Percentiles rank a stretch among this genome's conserved stretches.
Conservation (phyloP, 2,113 vertebrate genomes). For the Sterrhoptilus dennistouni region DNA sequence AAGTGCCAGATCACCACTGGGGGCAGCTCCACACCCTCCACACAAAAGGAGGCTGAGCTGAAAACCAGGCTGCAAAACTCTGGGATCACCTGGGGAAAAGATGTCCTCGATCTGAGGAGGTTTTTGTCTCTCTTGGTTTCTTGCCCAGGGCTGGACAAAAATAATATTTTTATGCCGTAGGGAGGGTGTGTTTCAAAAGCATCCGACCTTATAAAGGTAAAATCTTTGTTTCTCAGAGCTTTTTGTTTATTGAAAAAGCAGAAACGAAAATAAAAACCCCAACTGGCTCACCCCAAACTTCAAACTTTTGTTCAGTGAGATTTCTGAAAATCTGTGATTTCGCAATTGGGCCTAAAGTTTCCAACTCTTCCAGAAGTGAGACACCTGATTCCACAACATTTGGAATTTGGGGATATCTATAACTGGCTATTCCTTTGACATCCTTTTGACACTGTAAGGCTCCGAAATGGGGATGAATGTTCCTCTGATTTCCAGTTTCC, state of each 20-base stretch:
- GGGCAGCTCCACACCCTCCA: neutral
- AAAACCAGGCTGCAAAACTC: neutral
- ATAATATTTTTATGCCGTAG: fast-evolving
- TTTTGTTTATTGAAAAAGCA: neutral
- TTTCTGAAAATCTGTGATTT: neutral
- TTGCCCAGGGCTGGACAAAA: neutral
- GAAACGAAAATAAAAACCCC: neutral
- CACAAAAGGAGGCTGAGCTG: neutral
- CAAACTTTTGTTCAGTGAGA: neutral
- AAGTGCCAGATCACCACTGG: neutral
- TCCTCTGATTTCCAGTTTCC: no score
- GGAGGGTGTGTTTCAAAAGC: neutral
- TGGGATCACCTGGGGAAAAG: neutral
- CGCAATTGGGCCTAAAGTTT: neutral
- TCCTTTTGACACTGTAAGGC: no score
- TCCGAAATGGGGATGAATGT: no score
- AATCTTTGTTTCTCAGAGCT: no score
- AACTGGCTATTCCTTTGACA: neutral
- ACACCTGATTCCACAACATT: neutral
- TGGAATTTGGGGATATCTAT: neutral
- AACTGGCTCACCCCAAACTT: neutral
- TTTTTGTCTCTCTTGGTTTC: neutral
- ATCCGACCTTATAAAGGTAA: neutral
- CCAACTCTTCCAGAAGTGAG: neutral
- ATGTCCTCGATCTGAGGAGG: no score